A percentile compares a stretch with the other conserved stretches of the same genome.
Conservation (phyloP, 2,888 invertebrate species). For the Metallyticus violacea region DNA sequence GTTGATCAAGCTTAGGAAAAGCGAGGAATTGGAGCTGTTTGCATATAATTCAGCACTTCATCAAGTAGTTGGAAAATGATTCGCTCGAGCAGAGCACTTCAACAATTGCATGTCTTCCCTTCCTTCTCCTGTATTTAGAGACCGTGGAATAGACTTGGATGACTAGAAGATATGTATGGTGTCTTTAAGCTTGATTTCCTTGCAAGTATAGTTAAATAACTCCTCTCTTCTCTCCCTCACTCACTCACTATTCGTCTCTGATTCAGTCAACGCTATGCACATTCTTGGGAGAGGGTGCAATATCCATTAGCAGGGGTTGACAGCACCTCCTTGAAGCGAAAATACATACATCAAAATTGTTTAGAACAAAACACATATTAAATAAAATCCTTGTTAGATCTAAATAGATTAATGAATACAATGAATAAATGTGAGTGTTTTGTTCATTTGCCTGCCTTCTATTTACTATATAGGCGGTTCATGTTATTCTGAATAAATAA, state of each 20-base stretch:
- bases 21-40: background rate
- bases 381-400: no score
- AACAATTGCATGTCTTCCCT: background rate
- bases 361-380: no score
- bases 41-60: slow-evolving; percentile 10
- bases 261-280: background rate
- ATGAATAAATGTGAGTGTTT: no score
- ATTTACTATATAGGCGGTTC: no score
- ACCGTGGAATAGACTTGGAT: background rate
- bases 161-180: background rate
- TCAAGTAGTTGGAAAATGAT: background rate
- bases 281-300: background rate
- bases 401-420: no score
- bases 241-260: no score
- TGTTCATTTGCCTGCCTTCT: no score
- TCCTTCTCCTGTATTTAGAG: background rate
- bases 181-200: background rate
- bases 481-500: no score
- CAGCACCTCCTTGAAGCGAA: no score
- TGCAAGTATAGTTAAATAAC: background rate
- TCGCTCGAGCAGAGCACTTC: background rate
- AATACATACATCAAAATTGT: no score
- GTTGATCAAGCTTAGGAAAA: background rate
- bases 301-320: no score
- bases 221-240: background rate